phyloP scores from a whole-genome alignment of 2,888 invertebrate species.

The Spicauda simplicius region DNA sequence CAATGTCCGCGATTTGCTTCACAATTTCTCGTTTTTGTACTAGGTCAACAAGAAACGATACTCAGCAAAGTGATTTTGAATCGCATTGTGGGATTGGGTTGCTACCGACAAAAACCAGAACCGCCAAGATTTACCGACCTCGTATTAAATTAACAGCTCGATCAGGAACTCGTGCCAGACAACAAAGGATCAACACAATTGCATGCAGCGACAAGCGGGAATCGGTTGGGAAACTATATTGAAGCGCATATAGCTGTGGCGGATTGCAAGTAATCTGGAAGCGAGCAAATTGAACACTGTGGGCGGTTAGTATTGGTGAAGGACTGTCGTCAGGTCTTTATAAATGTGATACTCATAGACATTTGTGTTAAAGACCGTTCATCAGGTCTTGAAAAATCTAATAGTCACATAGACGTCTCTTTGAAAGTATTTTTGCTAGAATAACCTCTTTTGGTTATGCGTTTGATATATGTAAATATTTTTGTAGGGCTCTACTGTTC shows the following conservation, averaged over 20 bases:
- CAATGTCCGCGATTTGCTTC: no score
- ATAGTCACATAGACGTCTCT: no score
- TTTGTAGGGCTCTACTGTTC: no score
- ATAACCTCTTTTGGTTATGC: no score
- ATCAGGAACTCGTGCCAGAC: conserved; percentile 29
- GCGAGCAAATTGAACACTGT: not conserved
- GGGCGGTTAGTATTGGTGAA: no score
- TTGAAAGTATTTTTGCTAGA: no score
- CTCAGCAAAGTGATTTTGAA: not conserved
- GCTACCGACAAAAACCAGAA: conserved; percentile 28
- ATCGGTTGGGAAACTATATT: not conserved
- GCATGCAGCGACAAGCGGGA: conserved; percentile 7
- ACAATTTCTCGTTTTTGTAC: not conserved
- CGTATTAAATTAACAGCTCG: conserved; percentile 27
- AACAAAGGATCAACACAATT: conserved; percentile 27
- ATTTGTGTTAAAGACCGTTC: no score
- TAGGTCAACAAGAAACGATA: not conserved
- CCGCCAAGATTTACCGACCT: conserved; percentile 16
- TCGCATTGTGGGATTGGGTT: not conserved
- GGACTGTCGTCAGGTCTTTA: no score
- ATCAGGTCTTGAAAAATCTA: no score
- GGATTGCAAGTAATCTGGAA: not conserved
- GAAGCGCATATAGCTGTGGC: not conserved
- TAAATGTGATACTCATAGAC: no score
- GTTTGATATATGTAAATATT: no score